Conservation (phyloP, 1,140 invertebrate genomes). For the Globodera rostochiensis region DNA sequence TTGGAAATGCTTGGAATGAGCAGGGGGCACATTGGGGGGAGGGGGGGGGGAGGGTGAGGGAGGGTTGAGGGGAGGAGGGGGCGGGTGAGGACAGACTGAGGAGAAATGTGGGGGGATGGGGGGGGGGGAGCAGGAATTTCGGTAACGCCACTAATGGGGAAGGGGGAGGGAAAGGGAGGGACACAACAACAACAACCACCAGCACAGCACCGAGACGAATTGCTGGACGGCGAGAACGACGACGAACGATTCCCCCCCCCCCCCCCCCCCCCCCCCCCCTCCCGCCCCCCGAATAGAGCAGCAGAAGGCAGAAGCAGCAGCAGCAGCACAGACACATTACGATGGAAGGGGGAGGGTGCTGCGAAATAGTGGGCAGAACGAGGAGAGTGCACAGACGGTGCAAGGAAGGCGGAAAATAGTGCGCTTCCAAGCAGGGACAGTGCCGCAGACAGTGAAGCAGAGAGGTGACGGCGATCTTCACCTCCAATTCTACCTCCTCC, state of each 20-base stretch:
- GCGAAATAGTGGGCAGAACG: neutral
- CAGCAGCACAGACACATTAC: neutral
- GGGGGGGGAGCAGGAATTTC: neutral
- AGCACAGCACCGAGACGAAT: too few relatives aligned
- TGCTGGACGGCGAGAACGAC: neutral
- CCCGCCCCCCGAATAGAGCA: neutral
- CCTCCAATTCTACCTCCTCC: neutral
- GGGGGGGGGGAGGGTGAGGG: too few relatives aligned
- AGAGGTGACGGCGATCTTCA: neutral
- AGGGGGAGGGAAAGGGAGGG: neutral
- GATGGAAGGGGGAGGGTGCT: too few relatives aligned
- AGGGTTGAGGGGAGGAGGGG: too few relatives aligned
- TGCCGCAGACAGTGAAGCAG: neutral
- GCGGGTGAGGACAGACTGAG: neutral
- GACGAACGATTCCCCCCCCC: neutral
- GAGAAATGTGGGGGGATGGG: neutral
- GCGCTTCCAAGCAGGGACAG: neutral
- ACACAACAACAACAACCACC: neutral
- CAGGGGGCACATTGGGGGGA: neutral
- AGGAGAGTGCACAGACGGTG: neutral
- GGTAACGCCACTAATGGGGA: neutral
- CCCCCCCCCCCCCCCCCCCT: too few relatives aligned
- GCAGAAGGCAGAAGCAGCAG: neutral
- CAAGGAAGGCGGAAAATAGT: neutral
- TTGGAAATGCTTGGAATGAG: constrained; percentile 2